Conservation (phyloP, 2,797 vertebrate species). For the Cyprinella venusta region DNA sequence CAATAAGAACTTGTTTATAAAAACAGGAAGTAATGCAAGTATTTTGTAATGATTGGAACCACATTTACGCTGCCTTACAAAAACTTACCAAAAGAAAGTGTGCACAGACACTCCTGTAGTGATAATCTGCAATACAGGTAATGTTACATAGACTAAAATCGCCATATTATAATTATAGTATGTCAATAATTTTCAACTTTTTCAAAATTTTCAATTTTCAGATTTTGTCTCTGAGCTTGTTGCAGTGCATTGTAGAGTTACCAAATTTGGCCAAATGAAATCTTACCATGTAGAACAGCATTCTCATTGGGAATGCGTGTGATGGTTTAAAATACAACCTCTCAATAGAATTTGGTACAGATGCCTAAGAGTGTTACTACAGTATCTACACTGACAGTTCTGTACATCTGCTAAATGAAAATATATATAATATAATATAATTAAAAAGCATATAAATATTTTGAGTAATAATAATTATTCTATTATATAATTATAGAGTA, state of each 20-base stretch:
- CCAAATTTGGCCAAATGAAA: neutral
- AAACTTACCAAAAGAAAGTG: neutral
- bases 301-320: neutral
- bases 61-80: conserved; percentile 52
- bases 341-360: neutral
- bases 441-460: neutral
- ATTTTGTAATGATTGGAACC: conserved; percentile 71
- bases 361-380: neutral
- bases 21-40: conserved; percentile 70
- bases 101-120: neutral
- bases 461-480: no score
- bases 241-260: neutral
- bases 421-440: no score
- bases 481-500: no score
- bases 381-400: neutral
- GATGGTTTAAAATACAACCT: neutral
- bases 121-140: neutral
- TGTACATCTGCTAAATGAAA: no score
- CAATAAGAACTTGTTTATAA: conserved; percentile 72
- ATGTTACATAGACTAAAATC: neutral
- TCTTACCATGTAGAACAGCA: neutral
- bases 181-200: no score
- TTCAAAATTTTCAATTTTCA: no score
- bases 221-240: neutral
- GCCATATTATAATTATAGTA: neutral